phyloP scores from a whole-genome alignment of 2,797 vertebrate genomes.

The Tarsius wallacei region DNA sequence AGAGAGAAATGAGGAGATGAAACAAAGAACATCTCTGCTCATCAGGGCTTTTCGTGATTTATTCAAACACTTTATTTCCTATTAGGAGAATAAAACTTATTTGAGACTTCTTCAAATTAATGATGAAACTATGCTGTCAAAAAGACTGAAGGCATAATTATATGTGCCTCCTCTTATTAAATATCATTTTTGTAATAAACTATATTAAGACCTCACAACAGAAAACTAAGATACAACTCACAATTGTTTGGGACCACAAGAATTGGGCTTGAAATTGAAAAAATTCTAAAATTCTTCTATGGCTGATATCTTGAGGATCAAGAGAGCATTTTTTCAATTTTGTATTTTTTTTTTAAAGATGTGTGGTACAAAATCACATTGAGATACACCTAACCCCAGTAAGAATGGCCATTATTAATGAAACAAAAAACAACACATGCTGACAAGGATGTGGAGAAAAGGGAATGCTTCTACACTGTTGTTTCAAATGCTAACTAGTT shows the following conservation, averaged over 20 bases:
- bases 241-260: not conserved
- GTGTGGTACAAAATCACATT: no score
- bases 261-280: not conserved
- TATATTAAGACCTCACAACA: not conserved
- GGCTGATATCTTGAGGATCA: not conserved
- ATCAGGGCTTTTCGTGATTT: not conserved
- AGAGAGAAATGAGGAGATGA: not conserved
- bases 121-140: not conserved
- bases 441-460: no score
- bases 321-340: not conserved
- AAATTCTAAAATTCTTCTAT: not conserved
- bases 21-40: not conserved
- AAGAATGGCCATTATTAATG: no score
- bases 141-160: not conserved
- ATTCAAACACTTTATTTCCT: not conserved
- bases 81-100: not conserved
- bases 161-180: not conserved
- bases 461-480: no score
- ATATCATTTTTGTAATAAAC: not conserved
- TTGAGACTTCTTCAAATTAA: conserved; percentile 17
- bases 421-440: no score
- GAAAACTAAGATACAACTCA: not conserved
- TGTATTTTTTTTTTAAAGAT: no score
- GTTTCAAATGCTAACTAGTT: no score
- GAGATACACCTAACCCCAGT: no score